Percentiles rank a stretch among this genome's conserved stretches.
These are phyloP conservation scores for Dryobates pubescens DNA, from an alignment of 2,797 vertebrate species.

Conservation along the genomic window DNA sequence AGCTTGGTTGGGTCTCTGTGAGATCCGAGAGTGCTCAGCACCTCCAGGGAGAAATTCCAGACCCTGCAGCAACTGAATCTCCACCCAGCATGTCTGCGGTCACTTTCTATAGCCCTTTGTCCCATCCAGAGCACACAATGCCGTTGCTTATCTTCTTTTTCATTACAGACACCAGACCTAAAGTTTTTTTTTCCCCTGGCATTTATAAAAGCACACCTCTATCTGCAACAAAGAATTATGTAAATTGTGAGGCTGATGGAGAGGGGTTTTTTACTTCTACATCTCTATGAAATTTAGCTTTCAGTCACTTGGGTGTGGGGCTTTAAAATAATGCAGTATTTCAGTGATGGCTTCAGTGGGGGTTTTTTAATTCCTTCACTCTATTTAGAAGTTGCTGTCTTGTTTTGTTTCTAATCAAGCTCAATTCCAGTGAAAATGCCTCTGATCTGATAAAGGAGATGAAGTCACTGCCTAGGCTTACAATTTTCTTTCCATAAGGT, in stretches of 20 bases:
- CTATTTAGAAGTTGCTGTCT: neutral
- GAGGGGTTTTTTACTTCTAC: neutral
- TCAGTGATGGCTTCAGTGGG: slow-evolving; percentile 24
- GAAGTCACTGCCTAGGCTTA: slow-evolving; percentile 69
- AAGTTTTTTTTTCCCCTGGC: neutral
- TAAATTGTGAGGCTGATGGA: neutral
- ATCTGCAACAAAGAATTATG: neutral
- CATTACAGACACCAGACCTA: neutral
- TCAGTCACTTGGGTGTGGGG: neutral
- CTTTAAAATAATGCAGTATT: slow-evolving; percentile 45
- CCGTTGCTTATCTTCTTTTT: neutral
- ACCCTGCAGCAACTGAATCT: neutral
- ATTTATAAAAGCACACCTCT: neutral
- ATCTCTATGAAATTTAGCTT: slow-evolving; percentile 6
- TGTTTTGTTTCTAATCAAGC: neutral
- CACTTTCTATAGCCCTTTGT: slow-evolving; percentile 21
- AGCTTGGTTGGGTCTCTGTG: neutral
- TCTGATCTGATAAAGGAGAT: slow-evolving; percentile 75
- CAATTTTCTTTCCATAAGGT: slow-evolving; percentile 70
- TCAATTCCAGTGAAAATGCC: slow-evolving; percentile 43
- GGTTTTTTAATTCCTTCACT: slow-evolving; percentile 28
- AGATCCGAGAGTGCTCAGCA: neutral
- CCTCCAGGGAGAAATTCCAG: slow-evolving; percentile 49
- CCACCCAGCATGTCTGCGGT: neutral
- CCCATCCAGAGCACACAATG: neutral